A percentile compares a stretch with the other conserved stretches of the same genome.
Conservation (phyloP, 1,140 invertebrate genomes). For the Neodiprion fabricii region DNA sequence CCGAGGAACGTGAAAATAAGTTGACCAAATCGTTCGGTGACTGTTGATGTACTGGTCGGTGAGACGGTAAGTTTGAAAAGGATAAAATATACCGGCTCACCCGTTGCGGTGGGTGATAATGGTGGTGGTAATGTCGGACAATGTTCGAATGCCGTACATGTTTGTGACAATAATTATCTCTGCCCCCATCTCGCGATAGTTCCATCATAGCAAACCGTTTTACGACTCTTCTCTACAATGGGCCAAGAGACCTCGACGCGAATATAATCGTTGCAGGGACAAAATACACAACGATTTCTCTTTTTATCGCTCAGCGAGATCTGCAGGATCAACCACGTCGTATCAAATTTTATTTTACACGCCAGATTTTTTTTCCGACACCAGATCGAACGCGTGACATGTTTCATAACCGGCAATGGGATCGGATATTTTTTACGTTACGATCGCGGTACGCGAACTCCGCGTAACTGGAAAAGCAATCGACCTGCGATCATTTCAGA, state of each 20-base stretch:
- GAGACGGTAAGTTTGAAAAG: neutral
- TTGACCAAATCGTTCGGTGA: neutral
- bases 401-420: no score
- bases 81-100: neutral
- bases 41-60: neutral
- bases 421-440: no score
- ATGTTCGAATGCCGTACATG: neutral
- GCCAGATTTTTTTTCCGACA: no score
- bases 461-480: no score
- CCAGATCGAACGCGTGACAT: no score
- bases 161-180: neutral
- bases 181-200: neutral
- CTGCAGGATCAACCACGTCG: no score
- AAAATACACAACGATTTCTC: neutral
- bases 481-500: no score
- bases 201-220: neutral
- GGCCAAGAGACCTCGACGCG: neutral
- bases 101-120: neutral
- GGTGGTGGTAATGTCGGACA: neutral
- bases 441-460: no score
- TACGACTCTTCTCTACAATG: neutral
- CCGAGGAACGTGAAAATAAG: neutral
- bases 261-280: neutral
- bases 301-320: neutral
- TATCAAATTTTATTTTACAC: no score